Conservation (phyloP, 2,113 vertebrate species). For the Catharus fuscescens region DNA sequence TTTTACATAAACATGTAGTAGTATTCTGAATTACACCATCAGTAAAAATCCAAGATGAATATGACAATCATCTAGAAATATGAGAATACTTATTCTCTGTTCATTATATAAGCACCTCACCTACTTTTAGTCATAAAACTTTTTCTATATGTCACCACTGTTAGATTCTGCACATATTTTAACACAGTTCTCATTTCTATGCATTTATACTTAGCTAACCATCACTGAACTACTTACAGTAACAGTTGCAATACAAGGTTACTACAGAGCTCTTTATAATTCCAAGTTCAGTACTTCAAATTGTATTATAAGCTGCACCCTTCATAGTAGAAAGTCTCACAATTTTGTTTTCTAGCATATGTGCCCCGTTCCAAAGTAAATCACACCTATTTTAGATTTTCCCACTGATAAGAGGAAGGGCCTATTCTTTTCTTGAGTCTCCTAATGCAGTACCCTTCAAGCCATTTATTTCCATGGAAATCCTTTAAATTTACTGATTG, state of each 20-base stretch:
- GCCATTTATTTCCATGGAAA: not conserved
- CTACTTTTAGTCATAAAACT: not conserved
- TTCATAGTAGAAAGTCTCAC: not conserved
- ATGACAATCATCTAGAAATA: not conserved
- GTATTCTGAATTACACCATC: not conserved
- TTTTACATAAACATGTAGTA: not conserved
- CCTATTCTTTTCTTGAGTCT: not conserved
- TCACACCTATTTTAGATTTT: not conserved
- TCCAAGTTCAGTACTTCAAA: not conserved
- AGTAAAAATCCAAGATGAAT: not conserved
- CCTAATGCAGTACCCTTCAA: not conserved
- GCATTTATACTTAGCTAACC: not conserved
- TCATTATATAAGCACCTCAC: not conserved
- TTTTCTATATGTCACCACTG: not conserved
- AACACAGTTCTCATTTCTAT: not conserved
- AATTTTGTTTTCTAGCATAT: not conserved
- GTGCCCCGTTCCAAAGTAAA: not conserved
- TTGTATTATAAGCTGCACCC: not conserved
- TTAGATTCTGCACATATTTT: not conserved
- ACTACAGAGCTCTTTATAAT: not conserved
- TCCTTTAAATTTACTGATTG: conserved; percentile 1
- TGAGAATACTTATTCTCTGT: not conserved
- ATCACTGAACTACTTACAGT: not conserved
- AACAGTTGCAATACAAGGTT: not conserved
- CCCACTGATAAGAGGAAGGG: not conserved